phyloP scores from a whole-genome alignment of 2,888 invertebrate genomes.

The Leptogaster cylindrica region DNA sequence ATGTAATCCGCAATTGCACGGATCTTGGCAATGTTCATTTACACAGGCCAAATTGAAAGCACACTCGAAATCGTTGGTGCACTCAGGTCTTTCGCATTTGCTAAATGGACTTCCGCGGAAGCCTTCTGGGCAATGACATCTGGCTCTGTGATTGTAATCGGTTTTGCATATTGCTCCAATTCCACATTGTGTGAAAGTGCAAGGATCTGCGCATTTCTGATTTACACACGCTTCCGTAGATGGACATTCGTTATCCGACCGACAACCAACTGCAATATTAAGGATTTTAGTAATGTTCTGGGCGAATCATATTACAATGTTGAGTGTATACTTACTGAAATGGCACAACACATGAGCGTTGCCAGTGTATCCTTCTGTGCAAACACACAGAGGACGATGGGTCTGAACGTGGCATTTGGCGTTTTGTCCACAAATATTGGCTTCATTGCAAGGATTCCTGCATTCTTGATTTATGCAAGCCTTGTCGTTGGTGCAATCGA shows the following conservation, averaged over 20 bases:
- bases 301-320: too few species aligned
- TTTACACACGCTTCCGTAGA: slow-evolving; percentile 82
- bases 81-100: slow-evolving; percentile 80
- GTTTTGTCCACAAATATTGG: slow-evolving; percentile 75
- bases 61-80: slow-evolving; percentile 77
- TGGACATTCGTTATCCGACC: slow-evolving; percentile 83
- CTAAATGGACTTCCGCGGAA: slow-evolving; percentile 81
- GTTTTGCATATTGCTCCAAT: slow-evolving; percentile 77
- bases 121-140: slow-evolving; percentile 78
- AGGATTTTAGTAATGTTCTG: not conserved
- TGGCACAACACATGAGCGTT: slow-evolving; percentile 80
- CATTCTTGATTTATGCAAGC: slow-evolving; percentile 81
- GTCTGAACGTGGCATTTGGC: slow-evolving; percentile 79
- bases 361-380: slow-evolving; percentile 82
- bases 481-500: slow-evolving; percentile 81
- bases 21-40: slow-evolving; percentile 79
- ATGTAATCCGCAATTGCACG: slow-evolving; percentile 81
- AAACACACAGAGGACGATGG: slow-evolving; percentile 83
- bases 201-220: slow-evolving; percentile 80
- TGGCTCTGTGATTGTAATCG: slow-evolving; percentile 77
- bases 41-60: slow-evolving; percentile 79
- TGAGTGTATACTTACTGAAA: slow-evolving; percentile 71
- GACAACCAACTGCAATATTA: slow-evolving; percentile 86
- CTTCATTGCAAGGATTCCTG: slow-evolving; percentile 74
- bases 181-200: slow-evolving; percentile 81